Percentiles rank a stretch among this genome's conserved stretches.
phyloP scores from a whole-genome alignment of 2,797 vertebrate species.

The Pseudochromis fuscus region DNA sequence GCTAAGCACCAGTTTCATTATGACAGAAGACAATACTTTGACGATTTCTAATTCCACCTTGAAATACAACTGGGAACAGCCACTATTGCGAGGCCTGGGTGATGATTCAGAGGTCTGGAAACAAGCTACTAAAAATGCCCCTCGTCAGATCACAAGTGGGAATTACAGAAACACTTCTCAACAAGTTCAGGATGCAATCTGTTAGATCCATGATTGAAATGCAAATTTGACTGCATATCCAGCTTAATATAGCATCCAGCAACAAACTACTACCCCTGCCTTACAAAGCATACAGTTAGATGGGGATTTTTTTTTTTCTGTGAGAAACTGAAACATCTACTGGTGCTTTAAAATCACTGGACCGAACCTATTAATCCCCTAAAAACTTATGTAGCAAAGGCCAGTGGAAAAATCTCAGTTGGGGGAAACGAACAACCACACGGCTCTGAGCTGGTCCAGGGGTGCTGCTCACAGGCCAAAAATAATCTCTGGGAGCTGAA shows the following conservation, averaged over 20 bases:
- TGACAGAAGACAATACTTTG: not conserved
- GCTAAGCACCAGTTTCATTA: not conserved
- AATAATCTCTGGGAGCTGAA: conserved; percentile 50
- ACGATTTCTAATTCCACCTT: not conserved
- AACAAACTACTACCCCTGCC: conserved; percentile 6
- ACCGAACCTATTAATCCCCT: conserved; percentile 30
- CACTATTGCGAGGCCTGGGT: not conserved
- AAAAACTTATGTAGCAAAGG: conserved; percentile 10
- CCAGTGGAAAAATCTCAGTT: conserved; percentile 49
- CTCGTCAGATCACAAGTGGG: not conserved
- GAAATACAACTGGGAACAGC: not conserved
- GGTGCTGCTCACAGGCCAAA: conserved; percentile 44
- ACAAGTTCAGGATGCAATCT: not conserved
- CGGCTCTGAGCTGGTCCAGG: conserved; percentile 36
- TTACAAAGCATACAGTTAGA: not conserved
- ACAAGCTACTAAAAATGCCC: not conserved
- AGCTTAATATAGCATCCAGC: not conserved
- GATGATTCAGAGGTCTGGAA: not conserved
- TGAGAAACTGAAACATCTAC: conserved; percentile 19
- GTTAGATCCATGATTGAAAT: not conserved
- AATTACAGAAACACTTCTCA: not conserved
- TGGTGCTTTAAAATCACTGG: conserved; percentile 13
- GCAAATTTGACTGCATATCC: not conserved
- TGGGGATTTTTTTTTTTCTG: conserved; percentile 14
- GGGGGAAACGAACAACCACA: conserved; percentile 37